Conservation (phyloP, 2,888 invertebrate species). For the Zygogramma bicolorata region DNA sequence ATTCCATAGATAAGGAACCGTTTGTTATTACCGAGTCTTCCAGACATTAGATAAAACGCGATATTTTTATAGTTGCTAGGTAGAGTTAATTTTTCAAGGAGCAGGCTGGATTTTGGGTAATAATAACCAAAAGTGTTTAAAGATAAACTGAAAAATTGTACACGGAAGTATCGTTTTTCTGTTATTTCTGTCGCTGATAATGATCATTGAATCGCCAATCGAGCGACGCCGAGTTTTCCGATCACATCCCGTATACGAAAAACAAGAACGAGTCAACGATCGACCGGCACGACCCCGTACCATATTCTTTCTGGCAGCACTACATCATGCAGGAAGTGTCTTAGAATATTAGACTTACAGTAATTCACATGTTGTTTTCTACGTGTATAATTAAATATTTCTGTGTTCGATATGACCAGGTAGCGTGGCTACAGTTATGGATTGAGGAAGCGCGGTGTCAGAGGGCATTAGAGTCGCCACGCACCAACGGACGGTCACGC, state of each 20-base stretch:
- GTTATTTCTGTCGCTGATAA: no score
- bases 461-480: slow-evolving; percentile 63
- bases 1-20: no score
- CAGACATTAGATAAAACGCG: no score
- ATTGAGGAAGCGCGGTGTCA: slow-evolving; percentile 61
- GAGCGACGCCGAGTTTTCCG: not conserved
- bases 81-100: no score
- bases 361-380: slow-evolving; percentile 55
- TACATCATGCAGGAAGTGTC: slow-evolving; percentile 43
- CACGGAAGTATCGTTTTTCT: no score
- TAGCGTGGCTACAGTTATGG: slow-evolving; percentile 63
- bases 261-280: slow-evolving; percentile 13
- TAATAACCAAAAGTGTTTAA: no score
- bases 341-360: slow-evolving; percentile 52
- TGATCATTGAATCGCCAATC: no score
- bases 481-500: slow-evolving; percentile 57
- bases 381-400: slow-evolving; percentile 59
- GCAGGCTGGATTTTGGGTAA: no score
- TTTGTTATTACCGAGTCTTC: no score
- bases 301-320: slow-evolving; percentile 15
- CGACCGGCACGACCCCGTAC: slow-evolving; percentile 20
- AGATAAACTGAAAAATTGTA: no score
- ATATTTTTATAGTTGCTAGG: no score
- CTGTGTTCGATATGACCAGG: slow-evolving; percentile 59
- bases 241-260: slow-evolving; percentile 2